Conservation (phyloP, 2,797 vertebrate genomes). For the Pipistrellus kuhlii region DNA sequence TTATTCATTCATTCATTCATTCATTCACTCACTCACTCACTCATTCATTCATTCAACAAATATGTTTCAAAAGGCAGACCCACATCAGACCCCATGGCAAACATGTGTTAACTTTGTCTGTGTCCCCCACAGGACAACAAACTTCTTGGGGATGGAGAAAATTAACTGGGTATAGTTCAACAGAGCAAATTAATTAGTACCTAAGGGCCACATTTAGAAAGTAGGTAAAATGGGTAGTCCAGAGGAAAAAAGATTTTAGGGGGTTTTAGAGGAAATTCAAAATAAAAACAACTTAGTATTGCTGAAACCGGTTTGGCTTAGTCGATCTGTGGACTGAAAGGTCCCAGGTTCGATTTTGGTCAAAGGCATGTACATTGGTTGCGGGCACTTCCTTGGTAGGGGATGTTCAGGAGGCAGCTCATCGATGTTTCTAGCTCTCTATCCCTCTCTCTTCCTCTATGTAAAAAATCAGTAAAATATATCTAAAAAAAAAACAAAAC, state of each 20-base stretch:
- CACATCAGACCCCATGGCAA: background rate
- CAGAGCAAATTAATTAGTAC: background rate
- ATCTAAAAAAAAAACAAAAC: too few relatives aligned
- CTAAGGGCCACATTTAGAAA: background rate
- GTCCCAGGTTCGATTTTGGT: too few relatives aligned
- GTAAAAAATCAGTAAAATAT: too few relatives aligned
- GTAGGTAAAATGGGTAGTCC: background rate
- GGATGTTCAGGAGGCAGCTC: too few relatives aligned
- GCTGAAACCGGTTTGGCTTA: too few relatives aligned
- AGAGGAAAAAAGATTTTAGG: background rate
- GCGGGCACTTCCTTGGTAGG: too few relatives aligned
- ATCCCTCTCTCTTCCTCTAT: too few relatives aligned
- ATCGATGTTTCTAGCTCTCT: too few relatives aligned
- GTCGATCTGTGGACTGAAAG: too few relatives aligned
- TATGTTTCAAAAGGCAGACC: background rate
- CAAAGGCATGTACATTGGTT: too few relatives aligned
- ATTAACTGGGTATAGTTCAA: background rate
- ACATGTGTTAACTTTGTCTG: fast-evolving
- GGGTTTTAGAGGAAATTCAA: background rate
- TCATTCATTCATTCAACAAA: background rate
- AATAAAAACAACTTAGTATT: background rate
- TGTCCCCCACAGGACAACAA: background rate
- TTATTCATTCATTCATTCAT: too few relatives aligned
- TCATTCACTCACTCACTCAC: background rate
- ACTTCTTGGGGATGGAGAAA: background rate